Conservation (phyloP, 2,113 vertebrate genomes). For the Channa argus region DNA sequence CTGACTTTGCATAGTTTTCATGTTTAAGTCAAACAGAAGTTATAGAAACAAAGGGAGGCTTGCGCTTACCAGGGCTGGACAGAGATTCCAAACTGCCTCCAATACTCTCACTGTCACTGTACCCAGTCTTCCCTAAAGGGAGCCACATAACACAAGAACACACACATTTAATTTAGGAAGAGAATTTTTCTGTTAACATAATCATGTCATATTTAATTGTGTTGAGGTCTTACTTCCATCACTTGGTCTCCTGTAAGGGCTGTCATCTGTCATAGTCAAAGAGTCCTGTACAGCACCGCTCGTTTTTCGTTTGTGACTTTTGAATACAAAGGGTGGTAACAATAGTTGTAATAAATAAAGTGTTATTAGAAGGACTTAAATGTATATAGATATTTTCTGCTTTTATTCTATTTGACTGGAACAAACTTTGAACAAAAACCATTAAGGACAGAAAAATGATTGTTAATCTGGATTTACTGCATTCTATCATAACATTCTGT, state of each 20-base stretch:
- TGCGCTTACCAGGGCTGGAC: conserved; percentile 88
- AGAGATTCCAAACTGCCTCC: conserved; percentile 88
- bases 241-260: conserved; percentile 27
- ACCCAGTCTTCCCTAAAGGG: conserved; percentile 70
- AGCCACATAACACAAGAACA: conserved; percentile 22
- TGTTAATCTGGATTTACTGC: no score
- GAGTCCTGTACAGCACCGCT: conserved; percentile 57
- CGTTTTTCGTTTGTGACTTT: conserved; percentile 77
- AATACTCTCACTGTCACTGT: conserved; percentile 87
- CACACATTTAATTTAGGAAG: neutral
- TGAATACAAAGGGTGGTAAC: conserved; percentile 8
- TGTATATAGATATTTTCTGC: no score
- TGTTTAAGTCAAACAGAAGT: conserved; percentile 6
- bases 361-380: neutral
- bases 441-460: no score
- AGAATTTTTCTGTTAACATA: neutral
- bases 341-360: neutral
- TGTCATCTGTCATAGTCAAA: conserved; percentile 65
- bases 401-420: no score
- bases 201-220: neutral
- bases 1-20: neutral
- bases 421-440: no score
- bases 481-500: no score
- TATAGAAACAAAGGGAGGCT: neutral
- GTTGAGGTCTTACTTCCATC: conserved; percentile 71